Evolutionary conservation across 1,140 invertebrate species (phyloP).

Genomic region (Saxidomus purpurata): DNA sequence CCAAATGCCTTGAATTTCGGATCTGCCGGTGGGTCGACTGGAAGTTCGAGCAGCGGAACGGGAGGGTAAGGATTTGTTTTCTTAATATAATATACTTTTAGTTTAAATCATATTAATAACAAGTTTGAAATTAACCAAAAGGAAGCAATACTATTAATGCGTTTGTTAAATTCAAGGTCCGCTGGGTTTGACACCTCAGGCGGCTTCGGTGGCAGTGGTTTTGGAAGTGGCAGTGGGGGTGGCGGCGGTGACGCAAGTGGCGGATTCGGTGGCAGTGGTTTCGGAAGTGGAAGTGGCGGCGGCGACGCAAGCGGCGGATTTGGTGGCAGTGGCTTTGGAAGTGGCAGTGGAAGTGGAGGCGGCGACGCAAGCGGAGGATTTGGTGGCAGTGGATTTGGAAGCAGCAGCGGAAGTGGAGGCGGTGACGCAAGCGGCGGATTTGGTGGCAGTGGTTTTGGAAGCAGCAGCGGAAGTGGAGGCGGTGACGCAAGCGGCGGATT

Average conservation of each 20-base stretch:
- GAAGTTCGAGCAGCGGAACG: background rate
- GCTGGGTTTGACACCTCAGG: slow-evolving; percentile 27
- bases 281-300: slow-evolving; percentile 7
- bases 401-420: background rate
- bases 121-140: no score
- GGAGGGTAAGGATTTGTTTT: background rate
- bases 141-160: no score
- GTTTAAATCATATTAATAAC: no score
- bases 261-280: slow-evolving; percentile 20
- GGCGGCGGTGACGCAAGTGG: background rate
- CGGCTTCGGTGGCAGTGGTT: background rate
- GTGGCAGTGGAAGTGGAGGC: background rate
- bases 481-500: slow-evolving; percentile 1
- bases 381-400: slow-evolving; percentile 45
- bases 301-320: background rate
- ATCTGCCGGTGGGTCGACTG: background rate
- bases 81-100: no score
- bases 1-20: slow-evolving; percentile 45
- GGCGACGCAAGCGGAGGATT: slow-evolving; percentile 24
- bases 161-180: no score
- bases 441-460: slow-evolving; percentile 43
- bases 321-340: slow-evolving; percentile 40
- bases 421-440: slow-evolving; percentile 32
- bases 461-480: background rate
- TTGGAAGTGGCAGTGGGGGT: background rate